Conservation (phyloP, 2,113 vertebrate species). For the Ictalurus punctatus region DNA sequence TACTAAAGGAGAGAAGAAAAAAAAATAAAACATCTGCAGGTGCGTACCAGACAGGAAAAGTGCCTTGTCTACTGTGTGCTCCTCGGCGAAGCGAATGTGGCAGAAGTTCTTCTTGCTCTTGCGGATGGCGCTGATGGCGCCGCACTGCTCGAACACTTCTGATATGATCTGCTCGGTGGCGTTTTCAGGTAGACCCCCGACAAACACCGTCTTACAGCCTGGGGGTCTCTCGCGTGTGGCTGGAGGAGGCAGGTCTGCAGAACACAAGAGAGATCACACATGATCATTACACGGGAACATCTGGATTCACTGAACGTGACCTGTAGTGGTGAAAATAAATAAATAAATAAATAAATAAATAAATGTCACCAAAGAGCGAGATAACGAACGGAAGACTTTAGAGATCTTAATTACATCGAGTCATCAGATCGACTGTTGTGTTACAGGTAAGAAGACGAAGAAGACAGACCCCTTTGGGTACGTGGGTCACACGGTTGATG, state of each 20-base stretch:
- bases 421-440: neutral
- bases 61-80: constrained; percentile 92
- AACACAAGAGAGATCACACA: constrained; percentile 25
- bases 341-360: neutral
- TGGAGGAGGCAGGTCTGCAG: constrained; percentile 88
- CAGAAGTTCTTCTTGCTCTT: constrained; percentile 98
- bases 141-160: constrained; percentile 95
- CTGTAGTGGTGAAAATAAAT: neutral
- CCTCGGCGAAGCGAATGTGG: constrained; percentile 92
- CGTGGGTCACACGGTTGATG: constrained; percentile 55
- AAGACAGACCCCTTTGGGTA: neutral
- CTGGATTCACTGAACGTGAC: neutral
- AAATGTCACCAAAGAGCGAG: neutral
- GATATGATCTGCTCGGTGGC: constrained; percentile 88
- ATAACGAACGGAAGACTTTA: neutral
- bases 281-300: neutral
- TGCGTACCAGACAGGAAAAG: constrained; percentile 89
- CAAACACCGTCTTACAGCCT: constrained; percentile 95
- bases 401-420: neutral
- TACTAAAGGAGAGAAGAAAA: neutral
- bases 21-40: neutral
- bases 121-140: constrained; percentile 90
- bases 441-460: neutral
- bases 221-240: constrained; percentile 91
- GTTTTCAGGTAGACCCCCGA: constrained; percentile 92